A percentile compares a stretch with the other conserved stretches of the same genome.
phyloP scores from a whole-genome alignment of 2,888 invertebrate species.

The Drosophila tripunctata region DNA sequence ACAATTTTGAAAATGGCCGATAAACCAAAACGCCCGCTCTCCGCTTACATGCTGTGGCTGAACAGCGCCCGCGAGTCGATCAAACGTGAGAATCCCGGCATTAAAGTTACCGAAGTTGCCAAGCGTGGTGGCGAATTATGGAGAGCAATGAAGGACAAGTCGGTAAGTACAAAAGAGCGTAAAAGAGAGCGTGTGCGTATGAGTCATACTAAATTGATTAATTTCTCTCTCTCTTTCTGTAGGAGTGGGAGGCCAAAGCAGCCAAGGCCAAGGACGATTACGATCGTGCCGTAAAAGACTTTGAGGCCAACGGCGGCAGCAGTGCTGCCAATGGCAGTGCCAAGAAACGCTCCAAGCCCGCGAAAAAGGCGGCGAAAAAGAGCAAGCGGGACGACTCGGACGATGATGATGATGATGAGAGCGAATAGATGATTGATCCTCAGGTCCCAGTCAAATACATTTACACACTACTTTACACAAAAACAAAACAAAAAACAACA shows the following conservation, averaged over 20 bases:
- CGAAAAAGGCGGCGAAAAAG: conserved; percentile 85
- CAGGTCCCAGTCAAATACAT: conserved; percentile 30
- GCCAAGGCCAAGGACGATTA: conserved; percentile 95
- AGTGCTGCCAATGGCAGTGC: conserved; percentile 85
- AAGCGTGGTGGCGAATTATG: conserved; percentile 98
- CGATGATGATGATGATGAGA: conserved; percentile 87
- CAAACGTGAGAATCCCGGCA: conserved; percentile 95
- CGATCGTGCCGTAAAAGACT: conserved; percentile 94
- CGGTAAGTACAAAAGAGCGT: conserved; percentile 85
- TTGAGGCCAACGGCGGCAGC: conserved; percentile 90
- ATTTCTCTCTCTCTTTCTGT: conserved; percentile 3
- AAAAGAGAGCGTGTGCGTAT: background rate
- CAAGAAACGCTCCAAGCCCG: conserved; percentile 85
- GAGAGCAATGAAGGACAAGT: conserved; percentile 94
- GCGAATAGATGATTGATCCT: conserved; percentile 85
- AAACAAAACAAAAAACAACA: conserved; percentile 15
- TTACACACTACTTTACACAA: conserved; percentile 1
- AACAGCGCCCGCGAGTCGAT: conserved; percentile 94
- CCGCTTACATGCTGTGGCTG: conserved; percentile 98
- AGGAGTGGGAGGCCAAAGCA: conserved; percentile 97
- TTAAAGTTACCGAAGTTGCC: conserved; percentile 95
- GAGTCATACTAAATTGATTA: background rate
- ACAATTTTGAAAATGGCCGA: conserved; percentile 87
- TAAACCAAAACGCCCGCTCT: conserved; percentile 97
- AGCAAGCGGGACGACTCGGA: conserved; percentile 88